Evolutionary conservation across 2,888 invertebrate species (phyloP), one percentile per base, ranked within the genome.

Genomic region (Dryobotodes eremita): DNA sequence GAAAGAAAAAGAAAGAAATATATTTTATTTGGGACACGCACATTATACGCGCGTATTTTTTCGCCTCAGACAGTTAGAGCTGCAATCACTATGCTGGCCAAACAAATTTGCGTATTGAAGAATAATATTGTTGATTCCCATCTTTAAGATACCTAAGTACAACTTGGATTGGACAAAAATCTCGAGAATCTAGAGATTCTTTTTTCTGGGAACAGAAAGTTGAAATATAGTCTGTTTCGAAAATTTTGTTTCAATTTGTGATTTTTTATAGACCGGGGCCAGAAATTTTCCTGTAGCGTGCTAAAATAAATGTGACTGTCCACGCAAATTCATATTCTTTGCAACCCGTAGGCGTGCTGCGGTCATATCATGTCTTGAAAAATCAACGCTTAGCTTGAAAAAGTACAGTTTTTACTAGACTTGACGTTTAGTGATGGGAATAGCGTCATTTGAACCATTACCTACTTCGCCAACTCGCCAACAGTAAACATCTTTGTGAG

Each of bases 381-480:
- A 70, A 77, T 77, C 66, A 81, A 71, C 31, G 64, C 23, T 36
- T 1, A 42, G 68, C 62, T 79, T 31, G 4, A 61, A 77, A 76
- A 77, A 75, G 64, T n/a, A 53, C 17, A 20, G 11, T 20, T 65
- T 77, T 74, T 70, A 55, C 74, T 15, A 46, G 11, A 2, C 42
- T 64, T n/a, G 78, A 83, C 70, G 72, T 83, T 59, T 71, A 79
- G 80, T 85, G 87, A 77, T 85, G 83, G 80, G 86, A 86, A 86
- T 36, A 70, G 79, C 90, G 90, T 89, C 92, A 92, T 91, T 91
- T 94, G 91, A 83, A 69, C 66, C n/a, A n/a, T n/a, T n/a, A n/a
- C n/a, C n/a, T n/a, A n/a, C n/a, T n/a, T 77, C 26, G 26, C 26
- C 23, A 68, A 91, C 92, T 92, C 90, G 78, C 85, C 80, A 87